Percentiles rank a stretch among this genome's conserved stretches.
Conservation (phyloP, 2,113 vertebrate genomes). For the Colistium nudipinnis region DNA sequence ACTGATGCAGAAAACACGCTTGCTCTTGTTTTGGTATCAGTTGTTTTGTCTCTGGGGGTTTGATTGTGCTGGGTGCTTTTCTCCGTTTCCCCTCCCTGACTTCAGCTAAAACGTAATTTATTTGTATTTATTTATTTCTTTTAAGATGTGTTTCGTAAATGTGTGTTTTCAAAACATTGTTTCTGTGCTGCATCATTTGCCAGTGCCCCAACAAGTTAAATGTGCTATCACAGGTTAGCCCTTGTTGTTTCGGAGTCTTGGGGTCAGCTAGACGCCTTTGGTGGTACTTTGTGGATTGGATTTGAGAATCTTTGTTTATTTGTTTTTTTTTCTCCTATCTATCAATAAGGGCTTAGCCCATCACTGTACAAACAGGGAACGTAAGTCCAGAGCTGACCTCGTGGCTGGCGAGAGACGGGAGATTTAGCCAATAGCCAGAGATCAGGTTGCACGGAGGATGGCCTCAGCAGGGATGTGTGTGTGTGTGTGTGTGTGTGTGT, state of each 20-base stretch:
- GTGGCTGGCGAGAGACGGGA: slow-evolving; percentile 70
- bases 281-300: slow-evolving; percentile 48
- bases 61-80: slow-evolving; percentile 45
- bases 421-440: slow-evolving; percentile 68
- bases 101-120: slow-evolving; percentile 33
- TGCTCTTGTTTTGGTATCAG: slow-evolving; percentile 59
- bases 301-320: slow-evolving; percentile 57
- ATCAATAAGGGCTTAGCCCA: slow-evolving; percentile 60
- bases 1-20: slow-evolving; percentile 67
- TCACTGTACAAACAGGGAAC: slow-evolving; percentile 70
- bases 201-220: slow-evolving; percentile 16
- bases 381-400: slow-evolving; percentile 69
- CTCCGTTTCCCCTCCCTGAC: slow-evolving; percentile 51
- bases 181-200: slow-evolving; percentile 40
- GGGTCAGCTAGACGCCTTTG: slow-evolving; percentile 58
- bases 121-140: too few species aligned
- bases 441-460: slow-evolving; percentile 75
- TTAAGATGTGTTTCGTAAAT: slow-evolving; percentile 55
- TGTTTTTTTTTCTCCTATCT: slow-evolving; percentile 45
- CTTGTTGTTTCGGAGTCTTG: slow-evolving; percentile 29
- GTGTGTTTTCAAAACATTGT: slow-evolving; percentile 51
- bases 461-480: slow-evolving; percentile 46
- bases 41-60: slow-evolving; percentile 60
- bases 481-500: neutral
- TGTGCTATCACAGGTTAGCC: slow-evolving; percentile 23